phyloP scores from a whole-genome alignment of 1,140 invertebrate genomes.

The Musca domestica region DNA sequence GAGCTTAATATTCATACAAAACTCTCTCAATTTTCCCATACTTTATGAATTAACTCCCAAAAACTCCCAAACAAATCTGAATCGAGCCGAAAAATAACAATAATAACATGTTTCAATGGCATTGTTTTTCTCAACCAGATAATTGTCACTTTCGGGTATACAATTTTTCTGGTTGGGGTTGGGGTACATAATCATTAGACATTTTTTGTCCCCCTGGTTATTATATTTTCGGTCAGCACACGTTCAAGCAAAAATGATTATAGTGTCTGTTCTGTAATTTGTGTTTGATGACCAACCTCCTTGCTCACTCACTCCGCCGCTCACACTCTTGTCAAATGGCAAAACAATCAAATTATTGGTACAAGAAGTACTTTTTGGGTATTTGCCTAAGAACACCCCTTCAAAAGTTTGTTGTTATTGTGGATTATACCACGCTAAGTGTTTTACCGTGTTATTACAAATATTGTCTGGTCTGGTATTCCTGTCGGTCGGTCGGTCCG shows the following conservation, averaged over 20 bases:
- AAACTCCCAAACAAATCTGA: background rate
- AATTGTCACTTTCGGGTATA: background rate
- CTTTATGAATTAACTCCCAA: background rate
- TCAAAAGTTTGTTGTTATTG: background rate
- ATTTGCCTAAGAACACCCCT: background rate
- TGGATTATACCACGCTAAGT: background rate
- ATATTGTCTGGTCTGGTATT: too few relatives aligned
- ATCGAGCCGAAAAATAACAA: background rate
- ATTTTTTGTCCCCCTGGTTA: background rate
- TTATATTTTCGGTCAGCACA: background rate
- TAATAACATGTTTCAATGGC: background rate
- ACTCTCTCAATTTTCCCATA: background rate
- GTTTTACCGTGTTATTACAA: conserved; percentile 1
- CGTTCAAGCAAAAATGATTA: conserved; percentile 9
- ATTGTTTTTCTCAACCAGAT: background rate
- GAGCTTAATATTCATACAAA: background rate
- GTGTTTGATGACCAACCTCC: background rate
- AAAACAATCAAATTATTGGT: conserved; percentile 10
- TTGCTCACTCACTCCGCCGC: background rate
- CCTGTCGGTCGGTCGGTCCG: background rate
- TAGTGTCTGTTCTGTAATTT: conserved; percentile 8
- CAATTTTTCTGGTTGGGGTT: background rate
- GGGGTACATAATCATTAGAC: background rate
- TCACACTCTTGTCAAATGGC: background rate
- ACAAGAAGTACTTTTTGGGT: background rate